Evolutionary conservation across 64 coral and sea anemone genomes (phyloP).

Genomic region (Dendrophyllia cribrosa): DNA sequence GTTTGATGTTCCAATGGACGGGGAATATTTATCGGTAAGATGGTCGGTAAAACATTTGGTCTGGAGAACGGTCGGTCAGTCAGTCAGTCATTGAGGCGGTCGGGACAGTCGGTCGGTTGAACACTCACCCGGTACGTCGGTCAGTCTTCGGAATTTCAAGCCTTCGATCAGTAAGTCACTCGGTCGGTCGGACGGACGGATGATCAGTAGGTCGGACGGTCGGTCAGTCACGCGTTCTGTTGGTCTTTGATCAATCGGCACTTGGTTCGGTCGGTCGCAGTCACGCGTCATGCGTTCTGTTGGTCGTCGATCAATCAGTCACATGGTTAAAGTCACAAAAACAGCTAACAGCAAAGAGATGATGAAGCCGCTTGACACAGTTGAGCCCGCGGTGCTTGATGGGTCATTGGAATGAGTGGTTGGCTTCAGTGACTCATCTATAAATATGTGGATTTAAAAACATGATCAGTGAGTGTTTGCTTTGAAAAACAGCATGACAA

Average conservation of each 20-base stretch:
- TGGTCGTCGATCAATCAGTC: not conserved
- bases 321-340: not conserved
- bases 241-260: not conserved
- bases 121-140: not conserved
- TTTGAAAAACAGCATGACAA: no score
- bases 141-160: no score
- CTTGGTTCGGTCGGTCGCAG: not conserved
- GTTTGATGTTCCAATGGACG: no score
- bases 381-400: not conserved
- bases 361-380: not conserved
- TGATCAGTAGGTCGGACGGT: not conserved
- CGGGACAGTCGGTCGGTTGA: not conserved
- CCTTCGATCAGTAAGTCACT: not conserved
- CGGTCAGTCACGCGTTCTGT: not conserved
- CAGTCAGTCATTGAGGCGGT: no score
- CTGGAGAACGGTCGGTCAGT: no score
- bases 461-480: no score
- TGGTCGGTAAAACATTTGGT: no score
- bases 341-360: slow-evolving; percentile 6
- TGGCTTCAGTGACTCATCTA: slow-evolving; percentile 21
- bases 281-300: not conserved
- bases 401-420: not conserved
- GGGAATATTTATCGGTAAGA: no score
- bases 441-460: not conserved
- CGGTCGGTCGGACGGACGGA: no score